Evolutionary conservation across 2,797 vertebrate genomes (phyloP).

Genomic region (Protosalanx chinensis): DNA sequence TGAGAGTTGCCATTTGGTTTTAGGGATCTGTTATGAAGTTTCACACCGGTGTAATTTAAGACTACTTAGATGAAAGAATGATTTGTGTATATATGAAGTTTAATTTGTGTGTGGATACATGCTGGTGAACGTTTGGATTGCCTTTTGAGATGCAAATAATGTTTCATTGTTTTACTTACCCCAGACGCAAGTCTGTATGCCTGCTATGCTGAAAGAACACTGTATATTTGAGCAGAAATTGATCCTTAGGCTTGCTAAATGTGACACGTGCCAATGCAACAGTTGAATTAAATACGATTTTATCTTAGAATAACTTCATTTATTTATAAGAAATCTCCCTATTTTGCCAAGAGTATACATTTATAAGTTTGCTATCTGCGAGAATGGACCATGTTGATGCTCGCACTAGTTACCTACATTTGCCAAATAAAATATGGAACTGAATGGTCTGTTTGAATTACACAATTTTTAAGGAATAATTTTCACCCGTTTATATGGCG

Average conservation of each 20-base stretch:
- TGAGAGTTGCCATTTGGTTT: constrained; percentile 21
- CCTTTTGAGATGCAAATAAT: constrained; percentile 20
- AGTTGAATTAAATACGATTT: not conserved
- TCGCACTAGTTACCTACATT: not conserved
- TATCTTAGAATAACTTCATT: not conserved
- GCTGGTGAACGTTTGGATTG: constrained; percentile 15
- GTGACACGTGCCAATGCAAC: not conserved
- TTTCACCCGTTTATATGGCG: not conserved
- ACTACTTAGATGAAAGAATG: constrained; percentile 48
- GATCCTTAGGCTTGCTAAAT: not conserved
- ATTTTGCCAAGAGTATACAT: not conserved
- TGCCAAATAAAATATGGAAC: not conserved
- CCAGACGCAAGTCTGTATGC: not conserved
- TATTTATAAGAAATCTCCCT: constrained; percentile 6
- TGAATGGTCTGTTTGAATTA: not conserved
- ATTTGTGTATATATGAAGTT: constrained; percentile 46
- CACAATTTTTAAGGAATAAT: not conserved
- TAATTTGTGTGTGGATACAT: constrained; percentile 13
- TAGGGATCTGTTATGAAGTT: constrained; percentile 29
- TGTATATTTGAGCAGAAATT: not conserved
- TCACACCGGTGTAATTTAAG: constrained; percentile 39
- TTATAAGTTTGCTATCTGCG: too few relatives aligned
- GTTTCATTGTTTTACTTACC: constrained; percentile 6
- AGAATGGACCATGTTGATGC: not conserved
- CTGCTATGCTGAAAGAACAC: not conserved